Percentiles rank a stretch among this genome's conserved stretches.
Evolutionary conservation across 2,113 vertebrate species (phyloP).

Genomic region (Sebastes fasciatus): DNA sequence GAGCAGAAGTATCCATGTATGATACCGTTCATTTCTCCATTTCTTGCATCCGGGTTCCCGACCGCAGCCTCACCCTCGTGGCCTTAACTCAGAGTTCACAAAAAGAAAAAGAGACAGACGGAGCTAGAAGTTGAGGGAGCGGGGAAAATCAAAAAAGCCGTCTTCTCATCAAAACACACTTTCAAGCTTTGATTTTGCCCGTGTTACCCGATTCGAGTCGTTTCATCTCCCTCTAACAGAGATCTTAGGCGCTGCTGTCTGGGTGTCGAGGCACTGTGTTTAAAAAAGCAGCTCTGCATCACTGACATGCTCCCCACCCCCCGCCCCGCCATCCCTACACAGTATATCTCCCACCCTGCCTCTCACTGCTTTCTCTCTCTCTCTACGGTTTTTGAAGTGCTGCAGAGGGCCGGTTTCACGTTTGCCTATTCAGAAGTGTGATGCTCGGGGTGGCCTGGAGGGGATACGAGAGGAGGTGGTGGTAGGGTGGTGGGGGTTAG

Average conservation of each 20-base stretch:
- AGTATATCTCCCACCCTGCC: conserved; percentile 14
- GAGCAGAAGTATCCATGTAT: neutral
- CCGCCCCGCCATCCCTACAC: neutral
- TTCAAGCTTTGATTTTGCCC: conserved; percentile 38
- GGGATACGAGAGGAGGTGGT: conserved; percentile 41
- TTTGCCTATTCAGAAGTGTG: conserved; percentile 77
- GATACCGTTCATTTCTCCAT: conserved; percentile 14
- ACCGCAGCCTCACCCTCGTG: conserved; percentile 12
- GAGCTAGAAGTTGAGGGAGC: neutral
- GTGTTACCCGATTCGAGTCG: neutral
- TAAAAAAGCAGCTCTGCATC: conserved; percentile 8
- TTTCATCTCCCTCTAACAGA: conserved; percentile 38
- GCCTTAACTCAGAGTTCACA: conserved; percentile 26
- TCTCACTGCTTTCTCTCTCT: conserved; percentile 22
- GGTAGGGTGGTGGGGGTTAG: conserved; percentile 14
- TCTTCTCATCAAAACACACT: conserved; percentile 29
- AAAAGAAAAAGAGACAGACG: neutral
- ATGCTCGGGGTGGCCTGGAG: conserved; percentile 54
- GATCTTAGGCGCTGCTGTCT: conserved; percentile 27
- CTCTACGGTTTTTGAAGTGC: conserved; percentile 60
- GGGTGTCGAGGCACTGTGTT: neutral
- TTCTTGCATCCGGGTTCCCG: conserved; percentile 19
- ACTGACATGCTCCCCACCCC: neutral
- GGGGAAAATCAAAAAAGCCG: neutral
- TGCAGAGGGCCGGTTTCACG: conserved; percentile 56